Percentiles rank a stretch among this genome's conserved stretches.
Evolutionary conservation across 2,797 vertebrate genomes (phyloP).

Genomic region (Eurystomus glaucurus): DNA sequence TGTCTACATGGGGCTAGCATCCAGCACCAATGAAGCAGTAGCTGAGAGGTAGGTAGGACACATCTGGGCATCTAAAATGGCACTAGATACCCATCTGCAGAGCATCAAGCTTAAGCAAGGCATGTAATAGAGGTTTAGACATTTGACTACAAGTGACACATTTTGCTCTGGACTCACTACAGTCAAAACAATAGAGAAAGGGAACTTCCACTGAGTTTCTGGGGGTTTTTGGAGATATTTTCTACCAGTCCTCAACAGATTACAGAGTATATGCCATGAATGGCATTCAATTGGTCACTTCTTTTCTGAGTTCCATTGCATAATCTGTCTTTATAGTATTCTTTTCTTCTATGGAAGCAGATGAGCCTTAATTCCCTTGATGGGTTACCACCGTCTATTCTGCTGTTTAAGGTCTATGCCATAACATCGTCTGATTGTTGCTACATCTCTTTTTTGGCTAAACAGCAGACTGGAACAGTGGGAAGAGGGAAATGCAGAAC

Average conservation of each 20-base stretch:
- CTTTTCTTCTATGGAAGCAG: background rate
- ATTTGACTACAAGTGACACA: background rate
- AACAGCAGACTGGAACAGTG: constrained; percentile 66
- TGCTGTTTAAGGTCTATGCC: background rate
- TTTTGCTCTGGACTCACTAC: background rate
- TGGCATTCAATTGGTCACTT: fast-evolving
- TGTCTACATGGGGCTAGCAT: background rate
- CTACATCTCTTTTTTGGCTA: constrained; percentile 53
- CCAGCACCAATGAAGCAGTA: background rate
- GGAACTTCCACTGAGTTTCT: background rate
- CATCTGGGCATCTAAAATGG: background rate
- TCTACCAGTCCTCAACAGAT: background rate
- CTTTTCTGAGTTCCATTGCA: background rate
- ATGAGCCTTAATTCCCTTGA: fast-evolving
- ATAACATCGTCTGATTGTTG: background rate
- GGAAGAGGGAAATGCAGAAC: constrained; percentile 18
- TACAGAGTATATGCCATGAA: background rate
- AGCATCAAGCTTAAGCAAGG: background rate
- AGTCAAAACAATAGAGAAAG: background rate
- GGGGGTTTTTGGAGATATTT: background rate
- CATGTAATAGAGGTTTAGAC: background rate
- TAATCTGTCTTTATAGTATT: background rate
- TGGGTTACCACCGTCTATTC: background rate
- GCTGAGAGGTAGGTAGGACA: background rate
- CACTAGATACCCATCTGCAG: background rate